Base-by-base conservation (phyloP, 2,888 invertebrate species). In the Lapara coniferarum region DNA sequence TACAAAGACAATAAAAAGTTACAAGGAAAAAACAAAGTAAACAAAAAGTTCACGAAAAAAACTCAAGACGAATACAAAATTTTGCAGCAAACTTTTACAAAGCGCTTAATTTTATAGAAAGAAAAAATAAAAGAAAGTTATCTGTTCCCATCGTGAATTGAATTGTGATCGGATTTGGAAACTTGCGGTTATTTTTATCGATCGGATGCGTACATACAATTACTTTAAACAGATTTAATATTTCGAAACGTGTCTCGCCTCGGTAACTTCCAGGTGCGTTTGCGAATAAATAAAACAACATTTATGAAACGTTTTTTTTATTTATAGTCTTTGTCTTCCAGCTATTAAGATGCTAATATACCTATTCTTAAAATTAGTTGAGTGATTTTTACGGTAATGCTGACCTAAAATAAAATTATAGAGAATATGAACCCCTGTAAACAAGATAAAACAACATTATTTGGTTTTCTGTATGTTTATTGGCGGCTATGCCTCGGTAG, bases 91-190 rank as follows among this genome's bases (percentile, higher is more conserved):
- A 82, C 86, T 82, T 82, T 81, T 81, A 75, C 76, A 81, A 82
- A 80, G 80, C 81, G 76, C 85, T 87, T 88, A 84, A 87, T 86
- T 88, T 87, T 80, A 80, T 79, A 80, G 81, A 82, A 77, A 79
- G 79, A 77, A 75, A 75, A 77, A 73, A 75, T 67, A 74, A 75
- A 71, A 70, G 78, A 84, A 85, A 85, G 78, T 83, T 85, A 77
- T 79, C 75, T 76, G 77, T 78, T 78, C 73, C 73, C 68, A 74
- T 73, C 81, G 83, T 80, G 83, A 75, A 81, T 83, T 81, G 82
- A 85, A 85, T 86, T 71, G 74, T 72, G 77, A 85, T 81, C 79
- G 81, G 76, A 25, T 46, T 25, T 14, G 46, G 16, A 56, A 44
- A 56, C 12, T 57, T 55, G 46, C 53, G 53, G 25, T 14, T 46